Evolutionary conservation across 2,113 vertebrate genomes (phyloP), one percentile per base, ranked within the genome.

Genomic region (Hippopotamus amphibius): DNA sequence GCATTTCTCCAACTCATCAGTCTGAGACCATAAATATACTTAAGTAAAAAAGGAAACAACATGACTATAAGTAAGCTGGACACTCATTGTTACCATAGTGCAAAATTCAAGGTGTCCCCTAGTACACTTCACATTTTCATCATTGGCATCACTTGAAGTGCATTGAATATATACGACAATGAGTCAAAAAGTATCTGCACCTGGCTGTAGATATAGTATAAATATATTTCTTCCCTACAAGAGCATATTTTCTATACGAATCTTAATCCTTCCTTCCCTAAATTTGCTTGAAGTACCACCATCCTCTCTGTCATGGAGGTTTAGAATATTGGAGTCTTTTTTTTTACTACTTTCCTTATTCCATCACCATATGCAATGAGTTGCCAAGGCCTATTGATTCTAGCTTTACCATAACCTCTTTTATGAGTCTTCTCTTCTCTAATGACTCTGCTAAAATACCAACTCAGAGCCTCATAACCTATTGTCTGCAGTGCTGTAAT

Each of bases 161-260:
- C 77, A 69, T 33, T 61, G 24, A 65, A 55, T 37, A 86, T 30
- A 33, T 28, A 91, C 22, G 37, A 37, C 37, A 37, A 37, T 37
- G 37, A 37, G 37, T 37, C 37, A 37, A 37, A 37, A 37, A 37
- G 37, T 37, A 37, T 37, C 37, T 37, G 37, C 37, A 37, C 37
- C 37, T 37, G 37, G 37, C 37, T 37, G 37, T 37, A 37, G 37
- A 87, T 46, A 63, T 21, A 48, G 5, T 72, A 13, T 63, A 93
- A 95, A 86, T 33, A 68, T 68, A 19, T 26, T 92, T 93, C 50
- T 96, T 95, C 53, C n/a, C 80, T 93, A 46, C 65, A 87, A 69
- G 21, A 95, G 50, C 17, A 19, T 82, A 84, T 92, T 71, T 92
- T 87, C 21, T 90, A 30, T 43, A 71, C 77, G 59, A 77, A 3